A percentile compares a stretch with the other conserved stretches of the same genome.
Conservation (phyloP, 2,113 vertebrate species). For the Pogona vitticeps region DNA sequence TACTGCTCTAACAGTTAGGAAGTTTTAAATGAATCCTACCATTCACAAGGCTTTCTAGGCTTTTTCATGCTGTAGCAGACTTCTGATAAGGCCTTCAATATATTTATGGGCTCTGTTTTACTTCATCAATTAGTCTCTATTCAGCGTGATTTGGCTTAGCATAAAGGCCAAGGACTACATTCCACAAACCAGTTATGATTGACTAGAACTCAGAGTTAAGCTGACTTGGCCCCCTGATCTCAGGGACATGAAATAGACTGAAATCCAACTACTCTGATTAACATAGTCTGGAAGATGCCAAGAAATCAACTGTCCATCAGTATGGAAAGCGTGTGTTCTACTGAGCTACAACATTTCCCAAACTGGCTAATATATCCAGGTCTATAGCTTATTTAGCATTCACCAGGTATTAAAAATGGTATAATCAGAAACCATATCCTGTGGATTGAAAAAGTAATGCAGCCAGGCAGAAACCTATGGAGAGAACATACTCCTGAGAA, state of each 20-base stretch:
- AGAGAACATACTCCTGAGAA: not conserved
- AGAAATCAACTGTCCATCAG: not conserved
- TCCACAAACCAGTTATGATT: not conserved
- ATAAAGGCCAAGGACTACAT: not conserved
- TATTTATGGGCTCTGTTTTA: not conserved
- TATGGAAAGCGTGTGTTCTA: not conserved
- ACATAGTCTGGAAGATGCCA: not conserved
- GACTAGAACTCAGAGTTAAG: not conserved
- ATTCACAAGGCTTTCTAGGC: not conserved
- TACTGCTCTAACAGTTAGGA: no score
- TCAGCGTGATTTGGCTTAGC: not conserved
- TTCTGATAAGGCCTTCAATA: not conserved
- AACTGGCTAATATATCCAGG: not conserved
- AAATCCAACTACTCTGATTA: not conserved
- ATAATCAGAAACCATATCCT: not conserved
- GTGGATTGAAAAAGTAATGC: not conserved
- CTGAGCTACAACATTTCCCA: not conserved
- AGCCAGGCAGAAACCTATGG: not conserved
- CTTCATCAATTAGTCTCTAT: not conserved
- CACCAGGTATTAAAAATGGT: not conserved
- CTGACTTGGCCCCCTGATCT: not conserved
- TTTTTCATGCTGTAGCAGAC: not conserved
- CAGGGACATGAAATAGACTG: not conserved
- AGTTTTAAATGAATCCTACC: not conserved
- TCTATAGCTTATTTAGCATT: conserved; percentile 12